Base-by-base conservation (phyloP, 1,140 invertebrate species). In the Gyrodactylus bullatarudis region DNA sequence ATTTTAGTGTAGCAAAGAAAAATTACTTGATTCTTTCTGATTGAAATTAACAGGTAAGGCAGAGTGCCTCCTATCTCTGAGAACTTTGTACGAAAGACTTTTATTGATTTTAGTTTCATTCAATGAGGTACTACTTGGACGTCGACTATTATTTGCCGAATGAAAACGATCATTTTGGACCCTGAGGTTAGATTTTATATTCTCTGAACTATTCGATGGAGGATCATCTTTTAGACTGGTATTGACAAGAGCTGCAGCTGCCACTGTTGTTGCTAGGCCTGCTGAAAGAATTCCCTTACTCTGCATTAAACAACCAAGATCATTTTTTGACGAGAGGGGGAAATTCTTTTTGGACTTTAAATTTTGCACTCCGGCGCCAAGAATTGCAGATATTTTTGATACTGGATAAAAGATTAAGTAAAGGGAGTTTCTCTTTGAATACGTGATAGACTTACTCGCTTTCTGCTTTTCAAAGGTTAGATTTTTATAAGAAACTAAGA, bases 401-500 rank as follows among this genome's bases (percentile, higher is more conserved):
- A 54, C 34, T 54, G n/a, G 34, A 54, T n/a, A 54, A 54, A 54
- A 54, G 34, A 54, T 16, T 54, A 54, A 54, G 8, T 54, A 54
- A 54, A n/a, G 34, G n/a, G 34, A n/a, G n/a, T 16, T 16, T 54
- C n/a, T 16, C 8, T 54, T 54, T 54, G n/a, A 54, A 16, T n/a
- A 54, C n/a, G 8, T n/a, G n/a, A 54, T 16, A 16, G n/a, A 54
- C 34, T 54, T 54, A 54, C 34, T n/a, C 8, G 34, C 34, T 54
- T 54, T 54, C n/a, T 54, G 34, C n/a, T 54, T 54, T n/a, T 54
- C 34, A n/a, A 54, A 54, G 34, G 8, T 54, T 16, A 95, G 90
- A 80, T 95, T 90, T 82, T 96, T 96, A 84, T 93, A 90, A 0
- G 91, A 94, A 70, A 89, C 90, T 77, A 96, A 84, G 78, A 92